These are phyloP conservation scores for Crotophaga sulcirostris DNA, from an alignment of 2,113 vertebrate species.

Conservation along the genomic window DNA sequence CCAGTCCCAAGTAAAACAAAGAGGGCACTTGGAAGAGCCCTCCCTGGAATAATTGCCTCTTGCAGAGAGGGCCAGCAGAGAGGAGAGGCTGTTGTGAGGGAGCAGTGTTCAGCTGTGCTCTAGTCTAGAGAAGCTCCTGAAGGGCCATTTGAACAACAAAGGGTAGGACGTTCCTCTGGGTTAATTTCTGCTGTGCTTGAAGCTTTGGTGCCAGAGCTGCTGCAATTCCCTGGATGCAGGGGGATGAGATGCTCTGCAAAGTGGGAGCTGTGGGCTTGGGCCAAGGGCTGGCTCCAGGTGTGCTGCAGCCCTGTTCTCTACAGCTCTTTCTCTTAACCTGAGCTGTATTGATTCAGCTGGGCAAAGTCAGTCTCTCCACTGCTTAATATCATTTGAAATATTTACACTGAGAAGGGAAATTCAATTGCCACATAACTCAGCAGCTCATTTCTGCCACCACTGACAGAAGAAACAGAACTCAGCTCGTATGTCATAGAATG, in stretches of 20 bases:
- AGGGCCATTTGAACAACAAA: background rate
- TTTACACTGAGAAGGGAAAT: background rate
- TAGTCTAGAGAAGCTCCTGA: background rate
- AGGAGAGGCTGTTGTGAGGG: background rate
- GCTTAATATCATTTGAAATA: background rate
- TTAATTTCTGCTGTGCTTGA: background rate
- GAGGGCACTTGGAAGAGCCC: background rate
- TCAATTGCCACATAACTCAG: background rate
- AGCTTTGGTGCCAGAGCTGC: background rate
- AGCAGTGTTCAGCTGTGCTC: background rate
- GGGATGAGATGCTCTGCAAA: background rate
- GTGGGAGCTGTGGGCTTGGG: background rate
- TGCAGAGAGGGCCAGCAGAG: background rate
- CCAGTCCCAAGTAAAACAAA: background rate
- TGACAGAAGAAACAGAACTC: constrained; percentile 3
- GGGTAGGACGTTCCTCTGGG: no score
- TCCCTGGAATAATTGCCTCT: background rate
- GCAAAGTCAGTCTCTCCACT: background rate
- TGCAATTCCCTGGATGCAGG: no score
- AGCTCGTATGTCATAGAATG: background rate
- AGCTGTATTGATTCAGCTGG: background rate
- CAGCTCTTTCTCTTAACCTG: background rate
- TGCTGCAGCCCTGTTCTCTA: background rate
- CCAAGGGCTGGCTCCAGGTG: background rate
- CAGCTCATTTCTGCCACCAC: background rate